Percentiles rank a stretch among this genome's conserved stretches.
phyloP scores from a whole-genome alignment of 2,797 vertebrate species.

The Moxostoma hubbsi region DNA sequence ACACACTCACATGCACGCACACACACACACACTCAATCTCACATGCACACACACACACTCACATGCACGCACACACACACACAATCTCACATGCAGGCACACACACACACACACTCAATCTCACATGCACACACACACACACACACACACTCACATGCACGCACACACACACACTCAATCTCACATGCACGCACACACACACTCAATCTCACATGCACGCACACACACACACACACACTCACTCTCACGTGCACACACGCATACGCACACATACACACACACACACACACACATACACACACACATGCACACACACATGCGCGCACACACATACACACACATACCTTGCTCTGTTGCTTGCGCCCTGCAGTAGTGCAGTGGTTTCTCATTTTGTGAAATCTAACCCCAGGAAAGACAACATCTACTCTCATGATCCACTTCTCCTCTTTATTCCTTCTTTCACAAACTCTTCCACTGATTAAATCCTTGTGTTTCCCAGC shows the following conservation, averaged over 20 bases:
- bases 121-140: too few species aligned
- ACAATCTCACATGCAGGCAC: too few species aligned
- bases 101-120: too few species aligned
- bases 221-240: too few species aligned
- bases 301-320: neutral
- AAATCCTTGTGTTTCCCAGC: constrained; percentile 62
- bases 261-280: neutral
- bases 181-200: too few species aligned
- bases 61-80: too few species aligned
- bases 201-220: too few species aligned
- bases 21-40: too few species aligned
- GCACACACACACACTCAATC: too few species aligned
- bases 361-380: constrained; percentile 74
- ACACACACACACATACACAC: constrained; percentile 18
- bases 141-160: too few species aligned
- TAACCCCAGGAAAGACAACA: constrained; percentile 74
- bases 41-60: too few species aligned
- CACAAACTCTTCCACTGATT: constrained; percentile 62
- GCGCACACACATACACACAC: constrained; percentile 24
- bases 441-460: constrained; percentile 54
- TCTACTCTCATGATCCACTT: constrained; percentile 77
- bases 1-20: too few species aligned
- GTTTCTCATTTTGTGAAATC: constrained; percentile 81
- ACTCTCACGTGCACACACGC: neutral
- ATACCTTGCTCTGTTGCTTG: constrained; percentile 78